These are phyloP conservation scores for Druon quercuslanigerum DNA, from an alignment of 1,140 invertebrate species.

Conservation along the genomic window DNA sequence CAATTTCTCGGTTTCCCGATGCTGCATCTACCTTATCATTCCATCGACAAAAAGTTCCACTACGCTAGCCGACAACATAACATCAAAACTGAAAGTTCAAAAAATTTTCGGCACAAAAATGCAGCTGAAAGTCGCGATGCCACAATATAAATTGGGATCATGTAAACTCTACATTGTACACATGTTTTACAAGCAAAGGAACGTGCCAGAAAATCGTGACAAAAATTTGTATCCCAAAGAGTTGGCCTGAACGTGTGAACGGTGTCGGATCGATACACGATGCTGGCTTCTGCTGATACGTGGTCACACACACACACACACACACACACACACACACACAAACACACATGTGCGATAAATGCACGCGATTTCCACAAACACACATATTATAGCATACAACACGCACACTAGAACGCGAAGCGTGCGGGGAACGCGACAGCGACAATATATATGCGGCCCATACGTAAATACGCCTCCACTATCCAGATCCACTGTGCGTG, in stretches of 20 bases:
- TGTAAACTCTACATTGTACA: neutral
- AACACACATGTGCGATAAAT: conserved; percentile 5
- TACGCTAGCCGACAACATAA: no score
- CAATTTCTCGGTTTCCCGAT: no score
- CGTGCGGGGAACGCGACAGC: conserved; percentile 12
- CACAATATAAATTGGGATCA: conserved; percentile 21
- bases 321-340: neutral
- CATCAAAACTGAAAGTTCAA: no score
- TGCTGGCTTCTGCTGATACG: neutral
- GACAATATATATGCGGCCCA: conserved; percentile 43
- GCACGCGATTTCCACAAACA: neutral
- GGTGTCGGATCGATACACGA: conserved; percentile 20
- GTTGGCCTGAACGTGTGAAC: conserved; percentile 13
- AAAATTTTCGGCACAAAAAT: neutral
- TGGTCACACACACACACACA: neutral
- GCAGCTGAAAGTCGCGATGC: neutral
- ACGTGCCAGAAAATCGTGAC: conserved; percentile 23
- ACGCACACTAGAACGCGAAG: conserved; percentile 6
- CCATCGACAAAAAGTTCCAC: no score
- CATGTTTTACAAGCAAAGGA: conserved; percentile 12
- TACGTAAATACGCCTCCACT: conserved; percentile 42
- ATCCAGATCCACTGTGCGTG: conserved; percentile 34
- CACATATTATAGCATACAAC: conserved; percentile 36
- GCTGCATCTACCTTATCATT: no score
- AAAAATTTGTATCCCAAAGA: conserved; percentile 38